Conservation (phyloP, 2,113 vertebrate genomes). For the Trinectes maculatus region DNA sequence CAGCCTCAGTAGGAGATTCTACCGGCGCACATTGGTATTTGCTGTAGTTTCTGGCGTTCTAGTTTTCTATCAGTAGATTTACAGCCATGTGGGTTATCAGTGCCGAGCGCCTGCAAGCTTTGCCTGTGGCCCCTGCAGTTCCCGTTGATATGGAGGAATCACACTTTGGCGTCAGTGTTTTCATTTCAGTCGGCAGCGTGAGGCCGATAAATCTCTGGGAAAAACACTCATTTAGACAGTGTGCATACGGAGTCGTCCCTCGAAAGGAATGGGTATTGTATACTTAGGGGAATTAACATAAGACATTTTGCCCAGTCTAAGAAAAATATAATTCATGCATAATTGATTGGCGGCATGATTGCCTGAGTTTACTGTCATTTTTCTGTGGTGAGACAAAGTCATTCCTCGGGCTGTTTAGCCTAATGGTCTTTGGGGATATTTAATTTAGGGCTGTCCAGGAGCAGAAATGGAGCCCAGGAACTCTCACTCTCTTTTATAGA, state of each 20-base stretch:
- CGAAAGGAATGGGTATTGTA: conserved; percentile 70
- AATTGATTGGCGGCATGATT: conserved; percentile 84
- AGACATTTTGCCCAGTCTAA: conserved; percentile 78
- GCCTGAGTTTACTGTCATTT: conserved; percentile 84
- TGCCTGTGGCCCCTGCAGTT: conserved; percentile 66
- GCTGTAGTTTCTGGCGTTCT: conserved; percentile 40
- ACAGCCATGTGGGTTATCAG: conserved; percentile 57
- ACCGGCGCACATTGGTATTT: conserved; percentile 43
- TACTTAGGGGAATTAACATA: conserved; percentile 79
- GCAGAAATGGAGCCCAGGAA: conserved; percentile 60
- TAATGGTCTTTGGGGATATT: conserved; percentile 82
- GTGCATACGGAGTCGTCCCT: conserved; percentile 45
- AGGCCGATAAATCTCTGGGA: conserved; percentile 66
- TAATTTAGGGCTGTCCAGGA: conserved; percentile 79
- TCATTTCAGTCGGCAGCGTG: conserved; percentile 57
- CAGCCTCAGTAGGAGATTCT: conserved; percentile 27
- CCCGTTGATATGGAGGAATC: conserved; percentile 58
- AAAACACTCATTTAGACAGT: conserved; percentile 69
- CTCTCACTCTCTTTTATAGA: conserved; percentile 65
- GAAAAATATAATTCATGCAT: conserved; percentile 83
- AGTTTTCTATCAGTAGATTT: conserved; percentile 62
- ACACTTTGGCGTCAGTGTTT: conserved; percentile 61
- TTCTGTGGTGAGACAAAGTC: conserved; percentile 76
- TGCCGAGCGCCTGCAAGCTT: conserved; percentile 55
- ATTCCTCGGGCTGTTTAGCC: conserved; percentile 82